A percentile compares a stretch with the other conserved stretches of the same genome.
phyloP scores from a whole-genome alignment of 2,113 vertebrate genomes.

The Setophaga kirtlandii region DNA sequence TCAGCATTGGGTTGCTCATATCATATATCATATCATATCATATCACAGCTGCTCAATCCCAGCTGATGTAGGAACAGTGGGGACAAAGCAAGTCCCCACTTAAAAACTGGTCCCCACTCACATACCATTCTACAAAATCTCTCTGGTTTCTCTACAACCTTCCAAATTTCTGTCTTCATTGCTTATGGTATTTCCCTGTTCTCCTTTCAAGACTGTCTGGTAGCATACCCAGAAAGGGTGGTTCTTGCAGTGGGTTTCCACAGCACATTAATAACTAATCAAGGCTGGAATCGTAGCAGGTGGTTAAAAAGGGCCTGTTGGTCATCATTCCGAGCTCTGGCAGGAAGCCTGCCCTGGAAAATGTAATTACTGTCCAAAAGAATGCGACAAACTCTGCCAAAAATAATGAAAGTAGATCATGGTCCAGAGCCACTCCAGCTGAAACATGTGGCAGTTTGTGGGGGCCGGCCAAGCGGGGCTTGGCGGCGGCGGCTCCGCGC shows the following conservation, averaged over 20 bases:
- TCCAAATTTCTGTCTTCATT: not conserved
- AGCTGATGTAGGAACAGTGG: not conserved
- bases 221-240: not conserved
- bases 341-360: constrained; percentile 62
- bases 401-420: constrained; percentile 38
- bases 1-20: not conserved
- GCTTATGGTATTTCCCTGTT: not conserved
- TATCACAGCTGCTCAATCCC: not conserved
- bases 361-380: constrained; percentile 64
- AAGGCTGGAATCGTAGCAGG: constrained; percentile 28
- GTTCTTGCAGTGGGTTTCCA: not conserved
- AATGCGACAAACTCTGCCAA: constrained; percentile 24
- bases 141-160: not conserved
- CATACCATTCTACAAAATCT: not conserved
- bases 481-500: not conserved
- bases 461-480: not conserved
- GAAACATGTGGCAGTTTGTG: constrained; percentile 20
- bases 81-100: not conserved
- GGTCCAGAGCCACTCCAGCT: constrained; percentile 33
- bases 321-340: constrained; percentile 34
- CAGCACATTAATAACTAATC: constrained; percentile 47
- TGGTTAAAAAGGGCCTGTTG: constrained; percentile 40
- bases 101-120: not conserved
- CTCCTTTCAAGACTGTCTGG: not conserved
- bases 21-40: fast-evolving